Conservation (phyloP, 1,140 invertebrate species). For the Steinernema khuongi region DNA sequence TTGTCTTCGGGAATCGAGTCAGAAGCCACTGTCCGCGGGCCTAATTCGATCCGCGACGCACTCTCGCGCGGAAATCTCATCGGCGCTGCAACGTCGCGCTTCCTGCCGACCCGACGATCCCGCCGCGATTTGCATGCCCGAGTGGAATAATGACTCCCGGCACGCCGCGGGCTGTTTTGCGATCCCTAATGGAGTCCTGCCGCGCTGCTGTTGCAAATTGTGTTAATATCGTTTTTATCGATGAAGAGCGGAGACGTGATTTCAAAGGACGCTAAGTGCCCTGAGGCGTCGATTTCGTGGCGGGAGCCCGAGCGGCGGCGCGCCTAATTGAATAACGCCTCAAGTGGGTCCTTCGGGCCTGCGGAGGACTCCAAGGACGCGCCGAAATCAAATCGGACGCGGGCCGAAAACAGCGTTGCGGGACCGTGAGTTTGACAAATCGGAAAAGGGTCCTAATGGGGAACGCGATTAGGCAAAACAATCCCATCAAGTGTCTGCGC, state of each 20-base stretch:
- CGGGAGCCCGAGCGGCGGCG: neutral
- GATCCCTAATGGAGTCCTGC: neutral
- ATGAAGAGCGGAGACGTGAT: slow-evolving; percentile 6
- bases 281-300: neutral
- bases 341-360: slow-evolving; percentile 3
- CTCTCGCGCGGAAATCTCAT: too few species aligned
- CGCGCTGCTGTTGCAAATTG: neutral
- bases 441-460: slow-evolving; percentile 16
- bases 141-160: neutral
- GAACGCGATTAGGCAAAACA: neutral
- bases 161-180: neutral
- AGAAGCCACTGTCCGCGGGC: neutral
- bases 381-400: neutral
- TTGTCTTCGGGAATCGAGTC: neutral
- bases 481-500: neutral
- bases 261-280: slow-evolving; percentile 12
- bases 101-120: neutral
- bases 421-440: slow-evolving; percentile 19
- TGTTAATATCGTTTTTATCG: slow-evolving; percentile 11
- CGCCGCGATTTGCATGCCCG: neutral
- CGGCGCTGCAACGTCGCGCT: too few species aligned
- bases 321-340: slow-evolving; percentile 12
- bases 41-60: neutral
- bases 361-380: neutral
- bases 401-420: neutral